Percentiles rank a stretch among this genome's conserved stretches.
phyloP scores from a whole-genome alignment of 2,113 vertebrate species.

The Oreocharis arfaki region DNA sequence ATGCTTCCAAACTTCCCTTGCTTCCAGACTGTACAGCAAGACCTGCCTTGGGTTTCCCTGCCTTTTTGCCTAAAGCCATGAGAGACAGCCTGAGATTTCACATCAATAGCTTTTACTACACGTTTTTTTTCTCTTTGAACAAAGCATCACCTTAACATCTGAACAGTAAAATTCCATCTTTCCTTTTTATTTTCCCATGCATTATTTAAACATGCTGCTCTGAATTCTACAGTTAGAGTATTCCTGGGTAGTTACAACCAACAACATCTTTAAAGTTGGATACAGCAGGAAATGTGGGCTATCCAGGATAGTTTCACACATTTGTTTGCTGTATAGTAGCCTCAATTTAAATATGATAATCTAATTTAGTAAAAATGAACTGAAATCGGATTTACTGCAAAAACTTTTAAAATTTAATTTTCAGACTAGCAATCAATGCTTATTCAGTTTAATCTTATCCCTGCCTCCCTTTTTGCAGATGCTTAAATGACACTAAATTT shows the following conservation, averaged over 20 bases:
- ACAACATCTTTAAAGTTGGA: not conserved
- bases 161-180: constrained; percentile 57
- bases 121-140: not conserved
- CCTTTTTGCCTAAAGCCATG: not conserved
- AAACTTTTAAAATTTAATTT: constrained; percentile 72
- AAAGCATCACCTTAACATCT: constrained; percentile 5
- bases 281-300: constrained; percentile 26
- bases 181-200: constrained; percentile 32
- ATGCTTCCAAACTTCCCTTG: not conserved
- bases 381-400: constrained; percentile 72
- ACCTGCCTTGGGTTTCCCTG: not conserved
- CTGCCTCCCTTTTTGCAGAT: constrained; percentile 69
- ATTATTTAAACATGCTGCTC: constrained; percentile 68
- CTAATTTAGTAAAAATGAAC: constrained; percentile 69
- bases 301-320: constrained; percentile 44
- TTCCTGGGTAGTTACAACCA: constrained; percentile 38
- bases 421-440: constrained; percentile 74
- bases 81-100: not conserved
- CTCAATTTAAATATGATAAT: constrained; percentile 72
- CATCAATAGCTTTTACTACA: not conserved
- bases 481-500: constrained; percentile 71
- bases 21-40: not conserved
- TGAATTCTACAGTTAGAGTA: constrained; percentile 22
- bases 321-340: not conserved
- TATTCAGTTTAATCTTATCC: constrained; percentile 69